Base-by-base conservation (phyloP, 2,888 invertebrate species). In the Coelopa pilipes region DNA sequence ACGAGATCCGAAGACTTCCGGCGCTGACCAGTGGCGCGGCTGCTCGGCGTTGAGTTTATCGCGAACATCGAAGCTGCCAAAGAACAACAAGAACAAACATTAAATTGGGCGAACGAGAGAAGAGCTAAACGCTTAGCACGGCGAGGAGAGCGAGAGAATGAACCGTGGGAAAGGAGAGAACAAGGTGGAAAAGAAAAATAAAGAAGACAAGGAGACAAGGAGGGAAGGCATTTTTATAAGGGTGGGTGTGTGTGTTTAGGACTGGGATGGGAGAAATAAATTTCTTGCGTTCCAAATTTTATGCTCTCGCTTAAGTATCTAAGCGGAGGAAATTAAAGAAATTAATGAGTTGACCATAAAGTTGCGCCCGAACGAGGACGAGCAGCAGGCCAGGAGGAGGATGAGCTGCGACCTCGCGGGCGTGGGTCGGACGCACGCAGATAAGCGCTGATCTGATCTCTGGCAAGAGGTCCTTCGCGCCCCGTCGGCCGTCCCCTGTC, bases 11-110 rank as follows among this genome's bases (percentile, higher is more conserved):
- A 96, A 96, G 83, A 94, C 93, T 87, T 94, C 93, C 74, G 93
- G 93, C 73, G 94, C 93, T 57, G 96, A 95, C 93, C 93, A 94
- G 89, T 95, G 96, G 72, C 92, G 90, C 65, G 94, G 95, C 80
- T 86, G 85, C 83, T 94, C 92, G 70, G 91, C 91, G 80, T 94
- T 89, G 79, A 93, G 92, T 88, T 94, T 95, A 82, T 95, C 95
- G 79, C 95, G 92, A 24, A 95, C 95, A 89, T 96, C 93, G 88
- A 96, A 94, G 87, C 96, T 95, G 91, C 50, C 79, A 78, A 70
- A 76, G 24, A 11, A 45, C 45, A n/a, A n/a, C 21, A 50, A 65
- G 34, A 0, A 46, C 24, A 50, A 63, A 72, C 11, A 45, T 21
- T 53, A 49, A 49, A 49, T 49, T 9, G 12, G 13, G 60, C 17